Base-by-base conservation (phyloP, 1,140 invertebrate species). In the Pseudobourletiella spinata region DNA sequence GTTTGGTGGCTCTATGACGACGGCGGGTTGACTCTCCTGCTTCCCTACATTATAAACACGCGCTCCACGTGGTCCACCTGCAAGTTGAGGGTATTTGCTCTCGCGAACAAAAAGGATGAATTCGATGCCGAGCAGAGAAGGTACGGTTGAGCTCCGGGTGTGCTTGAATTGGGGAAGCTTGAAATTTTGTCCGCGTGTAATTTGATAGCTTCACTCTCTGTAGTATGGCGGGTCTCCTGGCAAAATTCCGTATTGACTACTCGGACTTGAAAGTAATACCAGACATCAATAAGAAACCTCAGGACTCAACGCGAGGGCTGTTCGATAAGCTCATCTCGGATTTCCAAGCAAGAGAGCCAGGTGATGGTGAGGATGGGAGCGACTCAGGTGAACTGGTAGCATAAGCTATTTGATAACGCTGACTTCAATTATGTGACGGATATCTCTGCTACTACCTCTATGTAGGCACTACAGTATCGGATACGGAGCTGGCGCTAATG, bases 181-280 rank as follows among this genome's bases (percentile, higher is more conserved):
- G 11, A 18, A 57, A 18, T 39, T n/a, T n/a, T n/a, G n/a, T n/a
- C n/a, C n/a, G n/a, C n/a, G n/a, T n/a, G 6, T 8, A 58, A 26
- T 26, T 50, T 63, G 20, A 29, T 18, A 22, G 4, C 57, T 61
- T 51, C n/a, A n/a, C 67, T 62, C 63, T 69, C 76, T 78, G 14
- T 72, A 91, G 89, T 64, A 94, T 99, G 90, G 93, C 92, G 14
- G 93, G 91, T 67, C 77, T 98, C 16, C 75, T 98, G 29, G 87
- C 91, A 0, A 98, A 97, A 79, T 98, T 98, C 77, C 82, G 95
- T 50, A 98, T 98, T 69, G 92, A 96, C 75, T 97, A 92, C 75
- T 91, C 91, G 0, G 90, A 94, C 64, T 77, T 98, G 58, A 89
- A 86, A 69, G 83, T 98, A 32, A 86, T 98, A 65, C 83, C 92